These are phyloP conservation scores for Lophotriccus pileatus DNA, from an alignment of 2,797 vertebrate genomes.

Conservation along the genomic window DNA sequence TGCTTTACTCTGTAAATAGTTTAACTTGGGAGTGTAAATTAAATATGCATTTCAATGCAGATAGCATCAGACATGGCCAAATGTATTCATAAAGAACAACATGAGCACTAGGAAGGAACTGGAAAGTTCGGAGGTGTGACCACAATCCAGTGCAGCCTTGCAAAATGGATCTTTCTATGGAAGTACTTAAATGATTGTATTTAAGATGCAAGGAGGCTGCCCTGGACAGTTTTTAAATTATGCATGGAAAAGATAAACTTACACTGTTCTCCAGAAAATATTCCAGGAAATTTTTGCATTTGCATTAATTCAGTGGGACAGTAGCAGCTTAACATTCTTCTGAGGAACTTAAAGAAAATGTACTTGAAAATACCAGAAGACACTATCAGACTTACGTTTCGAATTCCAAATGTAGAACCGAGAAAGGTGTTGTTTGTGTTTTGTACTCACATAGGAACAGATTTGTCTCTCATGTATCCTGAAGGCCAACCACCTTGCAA, in stretches of 20 bases:
- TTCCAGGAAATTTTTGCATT: not conserved
- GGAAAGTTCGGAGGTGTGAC: not conserved
- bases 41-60: not conserved
- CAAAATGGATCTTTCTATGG: not conserved
- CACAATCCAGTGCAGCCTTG: not conserved
- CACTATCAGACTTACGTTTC: not conserved
- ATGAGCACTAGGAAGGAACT: not conserved
- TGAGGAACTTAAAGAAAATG: not conserved
- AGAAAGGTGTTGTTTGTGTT: not conserved
- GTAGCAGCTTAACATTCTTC: not conserved
- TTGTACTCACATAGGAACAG: not conserved
- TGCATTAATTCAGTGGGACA: not conserved
- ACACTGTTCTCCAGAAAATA: not conserved
- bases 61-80: not conserved
- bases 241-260: not conserved
- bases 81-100: not conserved
- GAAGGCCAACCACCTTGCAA: not conserved
- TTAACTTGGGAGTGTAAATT: constrained; percentile 12
- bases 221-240: not conserved
- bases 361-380: not conserved
- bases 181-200: not conserved
- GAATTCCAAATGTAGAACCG: not conserved
- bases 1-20: not conserved
- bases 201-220: not conserved
- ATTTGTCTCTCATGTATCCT: not conserved